phyloP scores from a whole-genome alignment of 2,888 invertebrate genomes.

The Cinara cedri region DNA sequence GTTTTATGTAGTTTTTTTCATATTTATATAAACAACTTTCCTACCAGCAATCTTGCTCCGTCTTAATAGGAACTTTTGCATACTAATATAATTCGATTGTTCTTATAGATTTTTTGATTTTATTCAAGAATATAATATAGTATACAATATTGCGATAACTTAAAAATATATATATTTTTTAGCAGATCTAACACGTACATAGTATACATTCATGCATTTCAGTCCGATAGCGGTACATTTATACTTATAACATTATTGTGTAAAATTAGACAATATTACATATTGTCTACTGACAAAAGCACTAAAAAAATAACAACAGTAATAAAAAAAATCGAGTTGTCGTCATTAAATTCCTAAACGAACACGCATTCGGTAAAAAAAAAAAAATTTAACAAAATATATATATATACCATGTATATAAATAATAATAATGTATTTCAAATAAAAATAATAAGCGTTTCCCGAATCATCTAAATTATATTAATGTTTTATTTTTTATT shows the following conservation, averaged over 20 bases:
- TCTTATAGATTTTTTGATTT: background rate
- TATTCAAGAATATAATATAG: background rate
- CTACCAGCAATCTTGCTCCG: no score
- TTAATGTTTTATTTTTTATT: no score
- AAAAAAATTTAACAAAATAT: no score
- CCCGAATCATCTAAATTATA: no score
- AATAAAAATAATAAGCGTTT: conserved; percentile 36
- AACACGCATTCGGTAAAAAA: conserved; percentile 9
- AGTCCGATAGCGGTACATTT: background rate
- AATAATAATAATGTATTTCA: background rate
- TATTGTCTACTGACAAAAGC: conserved; percentile 12
- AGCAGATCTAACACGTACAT: background rate
- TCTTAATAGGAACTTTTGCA: no score
- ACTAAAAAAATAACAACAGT: background rate
- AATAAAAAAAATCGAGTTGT: background rate
- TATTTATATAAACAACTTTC: no score
- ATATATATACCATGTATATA: no score
- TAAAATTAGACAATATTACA: no score
- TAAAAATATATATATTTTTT: background rate
- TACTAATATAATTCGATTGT: no score
- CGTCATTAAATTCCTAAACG: background rate
- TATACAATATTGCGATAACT: background rate
- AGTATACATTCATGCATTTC: no score
- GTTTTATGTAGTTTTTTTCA: no score
- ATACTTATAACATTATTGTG: background rate